phyloP scores from a whole-genome alignment of 2,113 vertebrate species.

The Callopanchax toddi region DNA sequence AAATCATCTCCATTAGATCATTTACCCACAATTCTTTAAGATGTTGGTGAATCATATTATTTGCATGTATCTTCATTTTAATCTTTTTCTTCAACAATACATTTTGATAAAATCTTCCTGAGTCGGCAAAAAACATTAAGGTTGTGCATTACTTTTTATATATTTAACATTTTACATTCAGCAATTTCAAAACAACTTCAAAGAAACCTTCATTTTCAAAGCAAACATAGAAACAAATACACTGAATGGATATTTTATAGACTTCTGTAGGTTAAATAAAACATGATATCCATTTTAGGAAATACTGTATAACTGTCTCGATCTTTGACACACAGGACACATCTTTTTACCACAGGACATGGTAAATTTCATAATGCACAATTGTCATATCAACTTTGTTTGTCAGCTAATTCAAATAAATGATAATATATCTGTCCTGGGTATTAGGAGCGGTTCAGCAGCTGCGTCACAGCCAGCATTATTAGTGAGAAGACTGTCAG shows the following conservation, averaged over 20 bases:
- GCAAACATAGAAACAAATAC: background rate
- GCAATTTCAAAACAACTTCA: conserved; percentile 2
- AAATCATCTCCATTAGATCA: conserved; percentile 1
- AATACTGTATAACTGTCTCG: conserved; percentile 5
- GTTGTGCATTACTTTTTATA: background rate
- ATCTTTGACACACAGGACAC: conserved; percentile 28
- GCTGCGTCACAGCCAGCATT: conserved; percentile 42
- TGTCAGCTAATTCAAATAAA: background rate
- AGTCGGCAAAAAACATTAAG: conserved; percentile 5
- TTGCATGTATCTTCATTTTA: background rate
- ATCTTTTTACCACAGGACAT: conserved; percentile 40
- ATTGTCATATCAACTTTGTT: conserved; percentile 1
- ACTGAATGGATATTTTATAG: background rate
- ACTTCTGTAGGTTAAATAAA: conserved; percentile 9
- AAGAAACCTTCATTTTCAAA: conserved; percentile 3
- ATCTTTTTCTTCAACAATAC: no score
- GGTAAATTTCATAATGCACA: conserved; percentile 46
- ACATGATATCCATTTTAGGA: background rate
- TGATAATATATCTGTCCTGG: background rate
- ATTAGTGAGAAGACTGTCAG: conserved; percentile 42
- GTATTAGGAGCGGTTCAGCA: conserved; percentile 36
- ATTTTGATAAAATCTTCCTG: no score
- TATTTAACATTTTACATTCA: background rate
- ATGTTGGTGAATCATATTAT: background rate
- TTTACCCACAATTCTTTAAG: background rate